These are phyloP conservation scores for Rhipidura dahli DNA, from an alignment of 2,113 vertebrate genomes.

Conservation along the genomic window DNA sequence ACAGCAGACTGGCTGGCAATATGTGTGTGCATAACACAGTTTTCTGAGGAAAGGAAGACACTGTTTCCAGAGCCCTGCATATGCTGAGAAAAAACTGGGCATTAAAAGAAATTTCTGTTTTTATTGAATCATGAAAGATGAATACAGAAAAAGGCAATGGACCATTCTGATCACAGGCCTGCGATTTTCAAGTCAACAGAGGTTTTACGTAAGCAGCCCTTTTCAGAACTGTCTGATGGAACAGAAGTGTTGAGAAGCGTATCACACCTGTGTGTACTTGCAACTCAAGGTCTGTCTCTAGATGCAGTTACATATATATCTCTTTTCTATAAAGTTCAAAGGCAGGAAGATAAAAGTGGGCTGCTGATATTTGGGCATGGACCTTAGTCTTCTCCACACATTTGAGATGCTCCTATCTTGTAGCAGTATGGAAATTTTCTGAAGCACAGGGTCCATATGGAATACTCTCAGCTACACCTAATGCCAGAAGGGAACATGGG, in stretches of 20 bases:
- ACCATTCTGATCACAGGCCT: not conserved
- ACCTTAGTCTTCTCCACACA: not conserved
- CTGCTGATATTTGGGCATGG: not conserved
- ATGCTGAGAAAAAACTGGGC: not conserved
- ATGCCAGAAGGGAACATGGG: not conserved
- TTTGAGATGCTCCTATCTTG: not conserved
- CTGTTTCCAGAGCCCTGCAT: not conserved
- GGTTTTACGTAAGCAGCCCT: not conserved
- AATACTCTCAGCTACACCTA: not conserved
- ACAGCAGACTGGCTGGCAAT: not conserved
- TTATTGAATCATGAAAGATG: not conserved
- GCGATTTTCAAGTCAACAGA: not conserved
- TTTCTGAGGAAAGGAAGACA: not conserved
- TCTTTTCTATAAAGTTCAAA: not conserved
- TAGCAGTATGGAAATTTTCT: not conserved
- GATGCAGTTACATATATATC: not conserved
- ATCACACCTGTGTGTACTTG: not conserved
- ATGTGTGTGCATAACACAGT: fast-evolving
- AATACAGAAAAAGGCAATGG: not conserved
- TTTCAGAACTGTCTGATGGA: not conserved
- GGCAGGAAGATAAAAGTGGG: not conserved
- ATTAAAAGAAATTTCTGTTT: not conserved
- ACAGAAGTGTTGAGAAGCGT: not conserved
- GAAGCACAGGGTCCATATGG: not conserved
- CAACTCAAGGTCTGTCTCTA: not conserved